Percentiles rank a stretch among this genome's conserved stretches.
Conservation (phyloP, 2,113 vertebrate genomes). For the Albula goreensis region DNA sequence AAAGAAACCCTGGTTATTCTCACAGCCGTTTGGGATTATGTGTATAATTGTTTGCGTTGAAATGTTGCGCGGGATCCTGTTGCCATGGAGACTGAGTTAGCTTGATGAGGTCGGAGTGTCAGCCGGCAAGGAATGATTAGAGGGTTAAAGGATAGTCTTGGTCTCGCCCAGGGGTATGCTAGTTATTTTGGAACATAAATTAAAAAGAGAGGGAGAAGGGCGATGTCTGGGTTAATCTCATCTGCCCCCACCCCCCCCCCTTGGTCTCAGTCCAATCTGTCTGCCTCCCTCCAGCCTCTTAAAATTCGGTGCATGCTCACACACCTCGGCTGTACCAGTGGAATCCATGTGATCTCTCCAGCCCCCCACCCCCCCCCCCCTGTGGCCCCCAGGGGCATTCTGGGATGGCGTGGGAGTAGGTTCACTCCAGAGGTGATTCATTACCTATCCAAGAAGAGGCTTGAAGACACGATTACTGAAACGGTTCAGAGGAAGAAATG, state of each 20-base stretch:
- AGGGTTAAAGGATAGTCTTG: neutral
- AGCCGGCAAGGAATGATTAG: neutral
- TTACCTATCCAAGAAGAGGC: conserved; percentile 43
- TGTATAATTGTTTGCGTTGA: neutral
- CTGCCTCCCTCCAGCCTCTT: neutral
- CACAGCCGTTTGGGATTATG: conserved; percentile 10
- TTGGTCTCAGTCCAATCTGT: neutral
- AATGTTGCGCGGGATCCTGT: neutral
- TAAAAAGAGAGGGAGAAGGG: conserved; percentile 4
- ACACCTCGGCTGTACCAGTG: neutral
- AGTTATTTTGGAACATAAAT: neutral
- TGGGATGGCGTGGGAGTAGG: conserved; percentile 41
- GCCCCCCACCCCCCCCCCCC: neutral
- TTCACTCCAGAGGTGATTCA: conserved; percentile 52
- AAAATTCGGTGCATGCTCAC: neutral
- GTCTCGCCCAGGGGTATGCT: neutral
- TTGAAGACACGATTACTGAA: neutral
- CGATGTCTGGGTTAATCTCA: neutral
- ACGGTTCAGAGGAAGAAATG: neutral
- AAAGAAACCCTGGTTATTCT: conserved; percentile 1
- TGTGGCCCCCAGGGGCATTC: conserved; percentile 32
- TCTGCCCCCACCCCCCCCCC: neutral
- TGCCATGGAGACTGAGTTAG: conserved; percentile 9
- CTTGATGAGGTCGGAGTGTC: neutral
- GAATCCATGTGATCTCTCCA: neutral